Base-by-base conservation (phyloP, 2,113 vertebrate species). In the Muntiacus reevesi region DNA sequence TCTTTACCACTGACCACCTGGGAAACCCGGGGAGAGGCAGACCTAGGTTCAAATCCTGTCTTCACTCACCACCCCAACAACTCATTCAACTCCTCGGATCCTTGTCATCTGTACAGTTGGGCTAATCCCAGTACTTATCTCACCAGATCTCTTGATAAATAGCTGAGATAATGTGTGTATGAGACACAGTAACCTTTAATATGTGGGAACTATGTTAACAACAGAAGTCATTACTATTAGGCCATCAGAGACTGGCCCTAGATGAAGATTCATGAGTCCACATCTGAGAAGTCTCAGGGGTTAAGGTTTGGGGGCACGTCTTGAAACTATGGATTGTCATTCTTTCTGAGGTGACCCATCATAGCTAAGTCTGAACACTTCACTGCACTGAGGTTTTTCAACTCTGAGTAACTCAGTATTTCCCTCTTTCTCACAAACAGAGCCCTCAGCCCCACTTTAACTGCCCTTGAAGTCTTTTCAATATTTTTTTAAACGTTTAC, bases 81-180 rank as follows among this genome's bases (percentile, higher is more conserved):
- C 25, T 30, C 47, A 12, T 27, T 36, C 40, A 7, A 8, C 30
- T 3, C 28, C 43, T 76, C 11, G 5, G 8, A 19, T 23, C 14
- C 52, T 76, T 64, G 52, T 57, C 67, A 36, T 28, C 71, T 55
- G 27, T 19, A 16, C 57, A 28, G 55, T 50, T 5, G 36, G 28
- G 57, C n/a, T 5, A 40, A 23, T 21, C 47, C 16, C 67, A 40
- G 21, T 64, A 23, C n/a, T 14, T n/a, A 40, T 23, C 36, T 67
- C 23, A 8, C 2, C 43, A 45, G 60, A 47, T 30, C 71, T 59
- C 36, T 45, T 0, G 6, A 71, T 27, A 15, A 90, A 30, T 60
- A 23, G 1, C 19, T 33, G 25, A 45, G 45, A 11, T 57, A 5
- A 25, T 11, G 33, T 21, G 0, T 15, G 7, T 16, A 14, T 2